Percentiles rank a stretch among this genome's conserved stretches.
These are phyloP conservation scores for Hermetia illucens DNA, from an alignment of 1,140 invertebrate species.

Conservation along the genomic window DNA sequence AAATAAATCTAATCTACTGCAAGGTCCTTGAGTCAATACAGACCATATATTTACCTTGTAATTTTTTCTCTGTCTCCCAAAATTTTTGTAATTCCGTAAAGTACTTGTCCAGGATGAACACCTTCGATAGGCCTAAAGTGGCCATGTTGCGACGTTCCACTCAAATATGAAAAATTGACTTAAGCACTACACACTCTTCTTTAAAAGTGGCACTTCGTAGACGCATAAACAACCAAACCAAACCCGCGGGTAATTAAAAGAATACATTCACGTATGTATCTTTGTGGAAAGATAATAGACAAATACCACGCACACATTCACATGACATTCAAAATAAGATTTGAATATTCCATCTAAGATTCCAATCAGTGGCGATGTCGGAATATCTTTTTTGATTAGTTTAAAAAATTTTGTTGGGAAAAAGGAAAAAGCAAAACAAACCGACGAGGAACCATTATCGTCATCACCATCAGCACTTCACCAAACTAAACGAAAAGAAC, in stretches of 20 bases:
- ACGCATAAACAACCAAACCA: too few relatives aligned
- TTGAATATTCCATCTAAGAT: too few relatives aligned
- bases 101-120: slow-evolving; percentile 95
- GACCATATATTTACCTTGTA: slow-evolving; percentile 62
- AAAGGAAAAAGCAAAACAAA: too few relatives aligned
- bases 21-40: slow-evolving; percentile 4
- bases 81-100: slow-evolving; percentile 92
- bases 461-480: too few relatives aligned
- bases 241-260: neutral
- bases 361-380: too few relatives aligned
- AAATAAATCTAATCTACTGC: slow-evolving; percentile 11
- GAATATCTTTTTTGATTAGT: too few relatives aligned
- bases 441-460: too few relatives aligned
- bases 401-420: too few relatives aligned
- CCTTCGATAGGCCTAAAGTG: slow-evolving; percentile 85
- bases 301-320: neutral
- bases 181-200: neutral
- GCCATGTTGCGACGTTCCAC: slow-evolving; percentile 33
- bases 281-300: neutral
- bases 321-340: too few relatives aligned
- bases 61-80: slow-evolving; percentile 91
- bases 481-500: too few relatives aligned
- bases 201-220: neutral
- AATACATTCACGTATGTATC: neutral
- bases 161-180: neutral